Conservation (phyloP, 2,113 vertebrate species). For the Callithrix jacchus region DNA sequence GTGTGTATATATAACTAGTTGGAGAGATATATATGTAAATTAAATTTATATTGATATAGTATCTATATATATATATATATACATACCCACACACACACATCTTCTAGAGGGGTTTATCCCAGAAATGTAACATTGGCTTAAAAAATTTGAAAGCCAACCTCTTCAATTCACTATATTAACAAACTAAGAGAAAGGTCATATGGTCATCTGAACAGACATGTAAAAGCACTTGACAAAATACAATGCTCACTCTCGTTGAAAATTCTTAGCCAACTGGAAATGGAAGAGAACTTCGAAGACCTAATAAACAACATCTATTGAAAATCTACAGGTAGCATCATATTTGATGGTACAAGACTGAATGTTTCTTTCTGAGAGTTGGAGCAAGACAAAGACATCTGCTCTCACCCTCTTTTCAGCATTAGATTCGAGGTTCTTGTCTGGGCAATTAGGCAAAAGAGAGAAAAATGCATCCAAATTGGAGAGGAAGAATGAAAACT, state of each 20-base stretch:
- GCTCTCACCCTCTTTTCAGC: neutral
- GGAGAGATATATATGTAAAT: neutral
- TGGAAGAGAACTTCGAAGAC: neutral
- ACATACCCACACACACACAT: neutral
- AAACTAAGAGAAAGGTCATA: neutral
- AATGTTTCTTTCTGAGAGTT: neutral
- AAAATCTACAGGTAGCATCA: neutral
- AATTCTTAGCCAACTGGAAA: neutral
- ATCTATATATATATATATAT: no score
- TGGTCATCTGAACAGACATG: neutral
- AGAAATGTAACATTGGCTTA: neutral
- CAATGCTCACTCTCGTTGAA: neutral
- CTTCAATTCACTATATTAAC: neutral
- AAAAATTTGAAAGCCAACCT: neutral
- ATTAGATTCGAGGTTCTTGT: neutral
- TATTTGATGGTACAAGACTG: neutral
- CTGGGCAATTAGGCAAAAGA: neutral
- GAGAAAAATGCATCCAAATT: neutral
- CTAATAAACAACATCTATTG: neutral
- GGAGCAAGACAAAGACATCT: neutral
- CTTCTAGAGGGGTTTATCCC: neutral
- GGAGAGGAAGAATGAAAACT: neutral
- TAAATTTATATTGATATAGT: no score
- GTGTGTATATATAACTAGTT: no score
- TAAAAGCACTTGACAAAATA: neutral